A percentile compares a stretch with the other conserved stretches of the same genome.
phyloP scores from a whole-genome alignment of 2,888 invertebrate species.

The Electrophaes corylata region DNA sequence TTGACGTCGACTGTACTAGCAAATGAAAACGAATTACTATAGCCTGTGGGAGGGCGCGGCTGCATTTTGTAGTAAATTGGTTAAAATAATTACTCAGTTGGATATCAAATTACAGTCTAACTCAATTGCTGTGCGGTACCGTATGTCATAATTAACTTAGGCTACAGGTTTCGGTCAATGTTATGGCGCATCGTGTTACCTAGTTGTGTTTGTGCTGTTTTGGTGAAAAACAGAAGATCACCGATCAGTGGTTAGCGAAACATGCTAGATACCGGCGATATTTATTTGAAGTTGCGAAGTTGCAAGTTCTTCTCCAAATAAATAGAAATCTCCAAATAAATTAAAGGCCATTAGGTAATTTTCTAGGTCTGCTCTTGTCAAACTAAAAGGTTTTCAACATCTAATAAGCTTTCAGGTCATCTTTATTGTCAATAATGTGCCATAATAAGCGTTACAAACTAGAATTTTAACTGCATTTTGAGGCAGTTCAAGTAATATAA shows the following conservation, averaged over 20 bases:
- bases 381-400: too few species aligned
- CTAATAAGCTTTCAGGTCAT: too few species aligned
- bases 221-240: too few species aligned
- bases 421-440: too few species aligned
- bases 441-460: background rate
- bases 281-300: too few species aligned
- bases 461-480: background rate
- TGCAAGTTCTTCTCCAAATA: too few species aligned
- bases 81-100: slow-evolving; percentile 33
- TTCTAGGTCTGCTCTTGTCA: too few species aligned
- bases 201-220: too few species aligned
- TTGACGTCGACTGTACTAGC: background rate
- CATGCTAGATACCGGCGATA: too few species aligned
- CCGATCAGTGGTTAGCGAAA: too few species aligned
- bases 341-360: too few species aligned
- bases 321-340: too few species aligned
- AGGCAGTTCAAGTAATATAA: background rate
- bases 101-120: slow-evolving; percentile 35
- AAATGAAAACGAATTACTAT: slow-evolving; percentile 18
- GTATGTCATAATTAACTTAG: slow-evolving; percentile 26
- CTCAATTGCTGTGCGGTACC: slow-evolving; percentile 21
- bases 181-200: slow-evolving; percentile 1
- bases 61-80: slow-evolving; percentile 32
- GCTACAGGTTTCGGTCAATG: background rate
- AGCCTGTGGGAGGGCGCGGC: slow-evolving; percentile 8